Evolutionary conservation across 2,113 vertebrate species (phyloP).

Genomic region (Electrona antarctica): DNA sequence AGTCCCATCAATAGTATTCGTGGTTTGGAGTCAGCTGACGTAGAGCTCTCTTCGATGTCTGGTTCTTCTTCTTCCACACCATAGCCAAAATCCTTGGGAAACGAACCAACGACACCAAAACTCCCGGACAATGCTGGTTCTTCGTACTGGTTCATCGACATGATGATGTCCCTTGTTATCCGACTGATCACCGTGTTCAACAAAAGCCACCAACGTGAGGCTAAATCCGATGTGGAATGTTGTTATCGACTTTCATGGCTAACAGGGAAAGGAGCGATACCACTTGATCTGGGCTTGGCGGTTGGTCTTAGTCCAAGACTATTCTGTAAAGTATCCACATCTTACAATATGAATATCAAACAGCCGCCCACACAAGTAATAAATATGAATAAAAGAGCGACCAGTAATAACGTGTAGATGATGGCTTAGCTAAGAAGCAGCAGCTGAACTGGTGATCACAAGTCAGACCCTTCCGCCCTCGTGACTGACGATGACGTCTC

Average conservation of each 20-base stretch:
- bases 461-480: slow-evolving; percentile 29
- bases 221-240: slow-evolving; percentile 17
- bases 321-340: neutral
- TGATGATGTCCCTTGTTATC: slow-evolving; percentile 48
- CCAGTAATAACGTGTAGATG: neutral
- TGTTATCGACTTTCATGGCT: slow-evolving; percentile 21
- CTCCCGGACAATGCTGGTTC: slow-evolving; percentile 81
- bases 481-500: accelerated
- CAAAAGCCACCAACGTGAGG: neutral
- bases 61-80: slow-evolving; percentile 90
- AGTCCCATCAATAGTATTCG: slow-evolving; percentile 95
- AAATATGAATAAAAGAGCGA: neutral
- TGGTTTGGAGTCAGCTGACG: slow-evolving; percentile 85
- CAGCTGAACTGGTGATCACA: neutral
- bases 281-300: neutral
- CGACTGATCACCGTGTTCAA: neutral
- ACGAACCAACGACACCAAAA: slow-evolving; percentile 86
- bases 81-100: slow-evolving; percentile 93
- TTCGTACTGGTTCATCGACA: slow-evolving; percentile 92
- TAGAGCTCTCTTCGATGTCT: slow-evolving; percentile 78
- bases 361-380: neutral
- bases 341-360: neutral
- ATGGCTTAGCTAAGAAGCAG: neutral
- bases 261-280: slow-evolving; percentile 26
- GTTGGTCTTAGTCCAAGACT: slow-evolving; percentile 6